A percentile compares a stretch with the other conserved stretches of the same genome.
These are phyloP conservation scores for Hirtodrosophila confusa DNA, from an alignment of 2,888 invertebrate genomes.

Conservation along the genomic window DNA sequence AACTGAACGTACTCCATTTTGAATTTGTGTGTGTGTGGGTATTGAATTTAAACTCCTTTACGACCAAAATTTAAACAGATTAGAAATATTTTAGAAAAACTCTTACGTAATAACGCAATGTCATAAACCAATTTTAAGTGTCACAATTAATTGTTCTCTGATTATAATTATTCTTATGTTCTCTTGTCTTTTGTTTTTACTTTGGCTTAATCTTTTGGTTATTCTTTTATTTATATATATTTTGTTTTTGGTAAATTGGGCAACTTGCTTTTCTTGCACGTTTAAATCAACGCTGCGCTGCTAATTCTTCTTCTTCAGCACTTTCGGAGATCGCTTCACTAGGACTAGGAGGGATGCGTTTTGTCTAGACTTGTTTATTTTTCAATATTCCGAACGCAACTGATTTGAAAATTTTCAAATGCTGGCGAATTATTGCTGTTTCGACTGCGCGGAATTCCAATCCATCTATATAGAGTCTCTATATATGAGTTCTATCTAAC, in stretches of 20 bases:
- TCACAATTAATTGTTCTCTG: conserved; percentile 31
- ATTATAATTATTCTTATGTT: conserved; percentile 12
- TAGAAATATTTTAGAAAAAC: conserved; percentile 57
- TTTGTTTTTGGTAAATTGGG: conserved; percentile 31
- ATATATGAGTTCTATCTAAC: conserved; percentile 35
- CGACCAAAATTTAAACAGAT: conserved; percentile 53
- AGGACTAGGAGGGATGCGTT: conserved; percentile 70
- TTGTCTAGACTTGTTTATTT: conserved; percentile 82
- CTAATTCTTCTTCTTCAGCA: conserved; percentile 57
- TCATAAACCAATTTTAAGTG: conserved; percentile 26
- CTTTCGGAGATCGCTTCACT: conserved; percentile 81
- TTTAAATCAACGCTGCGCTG: conserved; percentile 66
- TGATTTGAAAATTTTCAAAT: conserved; percentile 81
- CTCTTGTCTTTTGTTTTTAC: conserved; percentile 24
- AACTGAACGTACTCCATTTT: conserved; percentile 84
- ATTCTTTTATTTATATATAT: conserved; percentile 18
- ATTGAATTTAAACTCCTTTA: conserved; percentile 76
- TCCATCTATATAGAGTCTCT: conserved; percentile 64
- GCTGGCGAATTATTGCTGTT: conserved; percentile 81
- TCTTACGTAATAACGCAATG: conserved; percentile 55
- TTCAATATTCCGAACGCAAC: conserved; percentile 85
- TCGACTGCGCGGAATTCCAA: conserved; percentile 78
- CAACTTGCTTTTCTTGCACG: conserved; percentile 77
- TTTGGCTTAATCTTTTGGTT: conserved; percentile 17
- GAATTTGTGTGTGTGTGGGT: conserved; percentile 50